Percentiles rank a stretch among this genome's conserved stretches.
Evolutionary conservation across 2,888 invertebrate genomes (phyloP).

Genomic region (Pomacea canaliculata): DNA sequence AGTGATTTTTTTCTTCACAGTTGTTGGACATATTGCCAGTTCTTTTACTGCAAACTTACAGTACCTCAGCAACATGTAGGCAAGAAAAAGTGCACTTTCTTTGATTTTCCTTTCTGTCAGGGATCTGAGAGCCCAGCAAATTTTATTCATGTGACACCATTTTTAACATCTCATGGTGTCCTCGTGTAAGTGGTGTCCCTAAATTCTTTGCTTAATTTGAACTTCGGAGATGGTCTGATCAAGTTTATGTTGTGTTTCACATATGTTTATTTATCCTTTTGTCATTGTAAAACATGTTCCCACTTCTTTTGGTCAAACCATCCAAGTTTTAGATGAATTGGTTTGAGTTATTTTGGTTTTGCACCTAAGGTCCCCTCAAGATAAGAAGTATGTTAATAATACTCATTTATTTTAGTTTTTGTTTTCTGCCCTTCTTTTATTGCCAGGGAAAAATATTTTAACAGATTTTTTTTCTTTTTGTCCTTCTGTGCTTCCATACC

Average conservation of each 20-base stretch:
- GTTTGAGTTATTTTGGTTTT: constrained; percentile 1
- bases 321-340: constrained; percentile 5
- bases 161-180: too few species aligned
- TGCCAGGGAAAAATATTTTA: constrained; percentile 27
- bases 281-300: constrained; percentile 7
- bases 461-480: constrained; percentile 51
- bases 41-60: too few species aligned
- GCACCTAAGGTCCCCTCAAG: not conserved
- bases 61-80: too few species aligned
- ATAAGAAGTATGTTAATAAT: not conserved
- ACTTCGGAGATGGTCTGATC: constrained; percentile 35
- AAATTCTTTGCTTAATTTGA: constrained; percentile 11
- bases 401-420: constrained; percentile 23
- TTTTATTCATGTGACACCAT: too few species aligned
- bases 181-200: too few species aligned
- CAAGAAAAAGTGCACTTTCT: too few species aligned
- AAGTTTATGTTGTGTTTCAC: constrained; percentile 24
- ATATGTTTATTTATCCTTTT: constrained; percentile 2
- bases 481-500: constrained; percentile 43
- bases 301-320: not conserved
- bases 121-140: too few species aligned
- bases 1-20: too few species aligned
- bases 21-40: too few species aligned
- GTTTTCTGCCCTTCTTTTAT: constrained; percentile 2
- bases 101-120: too few species aligned